A percentile compares a stretch with the other conserved stretches of the same genome.
These are phyloP conservation scores for Melinaea menophilus DNA, from an alignment of 2,888 invertebrate genomes.

Conservation along the genomic window DNA sequence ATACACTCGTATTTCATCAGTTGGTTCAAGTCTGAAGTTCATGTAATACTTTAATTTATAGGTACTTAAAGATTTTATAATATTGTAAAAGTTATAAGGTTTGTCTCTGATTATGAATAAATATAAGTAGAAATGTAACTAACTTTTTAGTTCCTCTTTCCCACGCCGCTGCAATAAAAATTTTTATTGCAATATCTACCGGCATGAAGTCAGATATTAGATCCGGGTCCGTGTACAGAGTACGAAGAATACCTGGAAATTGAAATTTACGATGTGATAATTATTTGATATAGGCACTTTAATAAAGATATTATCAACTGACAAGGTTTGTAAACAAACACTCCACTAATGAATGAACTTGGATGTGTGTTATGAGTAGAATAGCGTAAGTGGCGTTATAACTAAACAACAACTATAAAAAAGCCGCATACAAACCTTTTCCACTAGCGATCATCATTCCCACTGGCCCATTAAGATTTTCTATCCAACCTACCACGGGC, in stretches of 20 bases:
- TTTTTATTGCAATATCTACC: slow-evolving; percentile 86
- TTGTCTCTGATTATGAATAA: no score
- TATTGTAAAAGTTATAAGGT: no score
- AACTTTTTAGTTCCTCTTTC: slow-evolving; percentile 77
- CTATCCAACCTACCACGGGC: not conserved
- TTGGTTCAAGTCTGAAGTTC: slow-evolving; percentile 43
- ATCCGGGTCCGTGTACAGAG: slow-evolving; percentile 78
- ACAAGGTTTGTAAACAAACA: no score
- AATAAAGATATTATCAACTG: no score
- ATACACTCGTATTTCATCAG: slow-evolving; percentile 80
- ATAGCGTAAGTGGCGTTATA: not conserved
- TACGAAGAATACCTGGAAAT: slow-evolving; percentile 81
- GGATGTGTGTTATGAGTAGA: no score
- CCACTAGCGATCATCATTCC: slow-evolving; percentile 51
- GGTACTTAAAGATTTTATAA: not conserved
- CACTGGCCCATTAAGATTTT: slow-evolving; percentile 92
- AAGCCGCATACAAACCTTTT: not conserved
- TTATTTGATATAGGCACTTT: no score
- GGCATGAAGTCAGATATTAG: slow-evolving; percentile 86
- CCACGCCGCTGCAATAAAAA: slow-evolving; percentile 83
- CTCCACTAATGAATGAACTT: no score
- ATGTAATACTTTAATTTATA: slow-evolving; percentile 7
- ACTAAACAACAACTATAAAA: not conserved
- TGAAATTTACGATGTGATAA: not conserved
- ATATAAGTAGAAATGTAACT: slow-evolving; percentile 30